Base-by-base conservation (phyloP, 1,140 invertebrate genomes). In the Pogonognathellus flavescens region DNA sequence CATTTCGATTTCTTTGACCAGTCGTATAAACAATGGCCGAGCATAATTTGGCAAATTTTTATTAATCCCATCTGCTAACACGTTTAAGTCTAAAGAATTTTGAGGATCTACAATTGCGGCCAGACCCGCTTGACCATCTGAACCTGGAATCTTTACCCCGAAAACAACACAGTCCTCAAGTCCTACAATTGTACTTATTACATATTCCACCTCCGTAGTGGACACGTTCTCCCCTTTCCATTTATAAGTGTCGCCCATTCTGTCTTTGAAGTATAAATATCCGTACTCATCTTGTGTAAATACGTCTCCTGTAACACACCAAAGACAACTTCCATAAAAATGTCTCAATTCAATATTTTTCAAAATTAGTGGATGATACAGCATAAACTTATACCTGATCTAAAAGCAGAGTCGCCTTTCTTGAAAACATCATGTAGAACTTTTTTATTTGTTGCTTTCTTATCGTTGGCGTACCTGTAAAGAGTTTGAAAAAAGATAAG, bases 71-170 rank as follows among this genome's bases (percentile, higher is more conserved):
- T 92, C 91, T 0, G 92, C 91, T 8, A 96, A 90, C 22, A 91
- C 90, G 59, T 93, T 92, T 22, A 96, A 91, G 90, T 97, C 93
- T 3, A 97, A 89, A 0, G 92, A 91, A 18, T 93, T 91, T 6
- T 94, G 92, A 8, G 93, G 93, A 91, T 98, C 97, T 10, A 95
- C 95, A 82, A 99, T 95, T 18, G 97, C 96, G 31, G 95, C 97
- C 98, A 99, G 99, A 18, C 98, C 98, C 31, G 97, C 97, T 86
- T 94, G 92, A 1, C 98, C 98, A 91, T 99, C 98, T 82, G 93
- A 93, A 81, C 95, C 93, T 86, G 94, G 94, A 87, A 96, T 55
- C 60, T 95, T 93, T 0, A 96, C 95, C 8, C 95, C 95, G 89
- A 95, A 97, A 7, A 99, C 97, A 52, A 98, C 94, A 81, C 95